Evolutionary conservation across 2,797 vertebrate genomes (phyloP).

Genomic region (Dallia pectoralis): DNA sequence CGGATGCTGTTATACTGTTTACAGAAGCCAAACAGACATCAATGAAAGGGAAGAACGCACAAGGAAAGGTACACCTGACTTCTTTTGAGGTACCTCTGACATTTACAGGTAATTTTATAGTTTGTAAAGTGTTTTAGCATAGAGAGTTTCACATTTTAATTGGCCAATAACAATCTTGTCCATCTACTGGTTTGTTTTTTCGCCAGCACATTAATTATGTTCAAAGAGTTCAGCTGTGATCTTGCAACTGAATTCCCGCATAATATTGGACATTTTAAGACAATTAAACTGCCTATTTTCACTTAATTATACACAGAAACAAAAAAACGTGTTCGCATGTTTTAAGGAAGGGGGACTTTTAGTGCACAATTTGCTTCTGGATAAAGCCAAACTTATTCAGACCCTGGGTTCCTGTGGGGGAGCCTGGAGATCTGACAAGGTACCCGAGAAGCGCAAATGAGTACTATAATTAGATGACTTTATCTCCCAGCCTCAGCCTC

Average conservation of each 20-base stretch:
- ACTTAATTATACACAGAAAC: conserved; percentile 27
- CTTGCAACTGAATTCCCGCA: conserved; percentile 4
- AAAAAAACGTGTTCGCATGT: conserved; percentile 9
- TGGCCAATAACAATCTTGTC: background rate
- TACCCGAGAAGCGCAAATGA: conserved; percentile 42
- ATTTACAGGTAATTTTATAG: background rate
- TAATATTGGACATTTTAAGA: conserved; percentile 6
- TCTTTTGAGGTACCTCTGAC: background rate
- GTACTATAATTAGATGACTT: conserved; percentile 50
- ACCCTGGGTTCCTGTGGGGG: conserved; percentile 34
- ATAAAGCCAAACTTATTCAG: conserved; percentile 24
- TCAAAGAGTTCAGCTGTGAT: background rate
- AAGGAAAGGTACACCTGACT: background rate
- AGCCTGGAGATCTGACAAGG: conserved; percentile 37
- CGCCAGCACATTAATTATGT: background rate
- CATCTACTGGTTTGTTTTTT: background rate
- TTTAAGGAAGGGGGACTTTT: background rate
- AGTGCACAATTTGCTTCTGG: conserved; percentile 15
- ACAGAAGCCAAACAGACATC: conserved; percentile 18
- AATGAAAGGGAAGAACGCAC: conserved; percentile 1
- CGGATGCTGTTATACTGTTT: conserved; percentile 8
- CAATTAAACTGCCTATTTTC: conserved; percentile 26
- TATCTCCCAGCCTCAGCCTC: conserved; percentile 38
- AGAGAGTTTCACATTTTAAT: background rate
- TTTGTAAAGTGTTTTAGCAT: background rate